These are phyloP conservation scores for Pithys albifrons DNA, from an alignment of 2,113 vertebrate genomes.

Conservation along the genomic window DNA sequence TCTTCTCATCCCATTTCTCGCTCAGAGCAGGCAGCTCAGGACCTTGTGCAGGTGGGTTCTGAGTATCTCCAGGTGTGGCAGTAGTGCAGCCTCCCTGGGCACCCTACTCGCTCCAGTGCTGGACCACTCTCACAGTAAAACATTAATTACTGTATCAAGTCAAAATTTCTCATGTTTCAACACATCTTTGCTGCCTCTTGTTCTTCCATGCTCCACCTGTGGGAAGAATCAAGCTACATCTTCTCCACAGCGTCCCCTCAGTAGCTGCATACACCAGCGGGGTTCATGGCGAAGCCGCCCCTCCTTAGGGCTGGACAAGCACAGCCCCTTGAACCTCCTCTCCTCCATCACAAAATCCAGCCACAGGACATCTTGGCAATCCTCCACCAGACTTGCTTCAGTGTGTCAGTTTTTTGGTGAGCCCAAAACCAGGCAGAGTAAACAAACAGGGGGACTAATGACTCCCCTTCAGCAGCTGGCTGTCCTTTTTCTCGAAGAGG, in stretches of 20 bases:
- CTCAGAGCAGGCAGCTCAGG: background rate
- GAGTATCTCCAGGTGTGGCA: background rate
- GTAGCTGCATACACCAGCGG: background rate
- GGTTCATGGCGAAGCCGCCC: background rate
- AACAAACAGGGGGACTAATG: background rate
- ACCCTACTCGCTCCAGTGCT: background rate
- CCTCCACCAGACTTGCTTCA: background rate
- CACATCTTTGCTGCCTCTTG: background rate
- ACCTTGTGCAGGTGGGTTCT: background rate
- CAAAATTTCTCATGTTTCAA: background rate
- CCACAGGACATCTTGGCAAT: background rate
- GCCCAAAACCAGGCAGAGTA: background rate
- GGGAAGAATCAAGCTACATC: background rate
- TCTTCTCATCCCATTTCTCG: background rate
- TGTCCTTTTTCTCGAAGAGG: background rate
- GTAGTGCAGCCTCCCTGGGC: background rate
- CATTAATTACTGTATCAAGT: background rate
- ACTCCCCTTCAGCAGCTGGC: background rate
- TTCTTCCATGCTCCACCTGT: background rate
- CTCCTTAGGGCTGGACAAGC: background rate
- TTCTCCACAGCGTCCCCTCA: background rate
- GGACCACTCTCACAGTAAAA: background rate
- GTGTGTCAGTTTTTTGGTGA: background rate
- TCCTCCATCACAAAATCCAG: background rate
- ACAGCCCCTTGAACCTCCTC: background rate